These are phyloP conservation scores for Aphis gossypii DNA, from an alignment of 1,140 invertebrate genomes.

Conservation along the genomic window DNA sequence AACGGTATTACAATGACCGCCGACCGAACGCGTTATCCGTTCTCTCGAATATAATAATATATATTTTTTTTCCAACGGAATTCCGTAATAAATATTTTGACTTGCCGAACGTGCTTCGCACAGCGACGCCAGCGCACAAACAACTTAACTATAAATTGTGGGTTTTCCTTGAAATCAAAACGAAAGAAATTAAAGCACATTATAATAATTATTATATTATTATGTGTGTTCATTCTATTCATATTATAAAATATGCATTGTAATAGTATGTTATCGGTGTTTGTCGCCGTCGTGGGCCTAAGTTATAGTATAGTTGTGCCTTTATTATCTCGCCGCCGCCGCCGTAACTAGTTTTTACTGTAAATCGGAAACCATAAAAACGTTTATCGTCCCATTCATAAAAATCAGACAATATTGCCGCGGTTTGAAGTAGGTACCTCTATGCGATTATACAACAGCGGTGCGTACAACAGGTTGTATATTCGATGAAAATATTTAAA, in stretches of 20 bases:
- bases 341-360: slow-evolving; percentile 5
- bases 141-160: background rate
- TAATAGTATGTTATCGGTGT: background rate
- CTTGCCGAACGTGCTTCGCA: background rate
- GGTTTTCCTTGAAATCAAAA: background rate
- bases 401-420: background rate
- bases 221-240: no score
- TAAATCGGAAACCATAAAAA: slow-evolving; percentile 1
- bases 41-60: background rate
- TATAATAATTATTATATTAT: background rate
- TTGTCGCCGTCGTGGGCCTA: background rate
- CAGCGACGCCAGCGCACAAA: background rate
- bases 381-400: background rate
- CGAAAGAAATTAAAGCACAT: background rate
- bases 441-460: background rate
- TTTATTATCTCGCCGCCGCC: background rate
- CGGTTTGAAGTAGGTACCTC: background rate
- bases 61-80: background rate
- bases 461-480: background rate
- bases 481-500: background rate
- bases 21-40: background rate
- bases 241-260: background rate
- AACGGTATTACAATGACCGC: background rate
- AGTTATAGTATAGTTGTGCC: background rate
- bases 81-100: background rate